phyloP scores from a whole-genome alignment of 1,140 invertebrate species.

The Steinernema khuongi region DNA sequence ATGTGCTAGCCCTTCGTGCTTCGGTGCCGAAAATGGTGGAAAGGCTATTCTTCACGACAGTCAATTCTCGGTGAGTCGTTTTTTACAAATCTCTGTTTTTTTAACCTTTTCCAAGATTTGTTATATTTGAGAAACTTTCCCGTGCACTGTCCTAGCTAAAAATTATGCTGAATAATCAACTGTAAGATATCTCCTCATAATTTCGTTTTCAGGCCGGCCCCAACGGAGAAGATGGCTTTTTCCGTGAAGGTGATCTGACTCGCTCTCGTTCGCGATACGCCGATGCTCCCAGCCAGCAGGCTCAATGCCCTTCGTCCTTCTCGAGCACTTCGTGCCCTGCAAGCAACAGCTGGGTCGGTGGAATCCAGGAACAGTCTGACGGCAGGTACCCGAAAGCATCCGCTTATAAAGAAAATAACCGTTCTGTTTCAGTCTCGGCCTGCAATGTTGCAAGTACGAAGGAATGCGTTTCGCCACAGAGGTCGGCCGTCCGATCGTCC shows the following conservation, averaged over 20 bases:
- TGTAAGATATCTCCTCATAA: not conserved
- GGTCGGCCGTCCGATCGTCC: constrained; percentile 44
- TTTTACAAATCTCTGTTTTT: not conserved
- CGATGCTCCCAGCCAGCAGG: constrained; percentile 33
- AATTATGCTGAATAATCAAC: not conserved
- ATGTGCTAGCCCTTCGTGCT: constrained; percentile 39
- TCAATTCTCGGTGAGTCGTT: constrained; percentile 31
- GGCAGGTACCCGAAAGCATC: constrained; percentile 26
- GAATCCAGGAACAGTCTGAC: constrained; percentile 27
- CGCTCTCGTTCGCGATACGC: constrained; percentile 21
- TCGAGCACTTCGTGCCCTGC: constrained; percentile 27
- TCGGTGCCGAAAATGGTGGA: constrained; percentile 41
- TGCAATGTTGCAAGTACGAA: constrained; percentile 48
- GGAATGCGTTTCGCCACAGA: constrained; percentile 46
- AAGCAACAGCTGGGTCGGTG: constrained; percentile 44
- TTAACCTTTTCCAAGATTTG: constrained; percentile 10
- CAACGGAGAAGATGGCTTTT: constrained; percentile 45
- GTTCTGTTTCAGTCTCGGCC: constrained; percentile 17
- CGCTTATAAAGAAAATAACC: not conserved
- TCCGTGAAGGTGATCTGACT: constrained; percentile 40
- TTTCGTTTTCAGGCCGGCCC: constrained; percentile 36
- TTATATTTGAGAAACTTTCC: not conserved
- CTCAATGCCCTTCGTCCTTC: constrained; percentile 35
- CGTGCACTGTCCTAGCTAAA: not conserved
- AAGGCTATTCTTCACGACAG: constrained; percentile 34